Percentiles rank a stretch among this genome's conserved stretches.
phyloP scores from a whole-genome alignment of 2,797 vertebrate genomes.

The Centropyge bicolor region DNA sequence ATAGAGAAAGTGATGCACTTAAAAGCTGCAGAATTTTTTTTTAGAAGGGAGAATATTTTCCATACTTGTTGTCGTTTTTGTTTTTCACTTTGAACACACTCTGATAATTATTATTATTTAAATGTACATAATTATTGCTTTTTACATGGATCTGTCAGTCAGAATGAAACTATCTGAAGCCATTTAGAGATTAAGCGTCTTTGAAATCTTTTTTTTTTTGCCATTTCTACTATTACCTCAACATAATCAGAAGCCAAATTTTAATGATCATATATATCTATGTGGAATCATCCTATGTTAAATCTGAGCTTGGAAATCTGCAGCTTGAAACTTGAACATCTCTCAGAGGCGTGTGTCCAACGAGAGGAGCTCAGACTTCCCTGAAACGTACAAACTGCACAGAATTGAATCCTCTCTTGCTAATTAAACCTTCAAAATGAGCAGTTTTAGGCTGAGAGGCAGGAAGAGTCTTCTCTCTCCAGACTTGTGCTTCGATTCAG shows the following conservation, averaged over 20 bases:
- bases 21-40: constrained; percentile 10
- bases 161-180: constrained; percentile 19
- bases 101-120: constrained; percentile 5
- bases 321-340: constrained; percentile 20
- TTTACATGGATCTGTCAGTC: constrained; percentile 12
- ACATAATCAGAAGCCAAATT: constrained; percentile 15
- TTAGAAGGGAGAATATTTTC: not conserved
- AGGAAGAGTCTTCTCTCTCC: constrained; percentile 43
- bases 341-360: not conserved
- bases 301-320: not conserved
- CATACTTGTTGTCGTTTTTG: not conserved
- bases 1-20: constrained; percentile 3
- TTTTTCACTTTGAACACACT: not conserved
- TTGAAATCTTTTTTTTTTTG: not conserved
- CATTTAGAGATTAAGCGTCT: constrained; percentile 17
- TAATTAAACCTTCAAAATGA: constrained; percentile 17
- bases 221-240: not conserved
- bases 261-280: not conserved
- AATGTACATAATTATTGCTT: constrained; percentile 54
- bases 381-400: constrained; percentile 15
- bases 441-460: constrained; percentile 37
- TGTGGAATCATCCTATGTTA: not conserved
- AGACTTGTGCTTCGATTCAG: constrained; percentile 76
- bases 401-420: not conserved
- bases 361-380: not conserved